A percentile compares a stretch with the other conserved stretches of the same genome.
Conservation (phyloP, 2,113 vertebrate genomes). For the Tupaia chinensis region DNA sequence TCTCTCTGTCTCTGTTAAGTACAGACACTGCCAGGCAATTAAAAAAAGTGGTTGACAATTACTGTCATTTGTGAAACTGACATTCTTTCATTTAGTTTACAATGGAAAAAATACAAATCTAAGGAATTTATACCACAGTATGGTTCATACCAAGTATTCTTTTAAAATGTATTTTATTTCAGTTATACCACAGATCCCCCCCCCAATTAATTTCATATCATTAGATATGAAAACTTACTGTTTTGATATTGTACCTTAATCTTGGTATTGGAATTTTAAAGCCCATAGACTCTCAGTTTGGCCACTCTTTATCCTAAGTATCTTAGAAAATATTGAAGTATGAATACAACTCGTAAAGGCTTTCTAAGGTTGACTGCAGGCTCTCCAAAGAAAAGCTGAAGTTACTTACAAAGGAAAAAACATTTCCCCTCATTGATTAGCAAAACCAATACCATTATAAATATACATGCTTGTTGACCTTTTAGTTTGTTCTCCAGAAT, state of each 20-base stretch:
- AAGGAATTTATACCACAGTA: conserved; percentile 5
- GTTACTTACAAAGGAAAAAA: conserved; percentile 59
- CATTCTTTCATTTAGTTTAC: background rate
- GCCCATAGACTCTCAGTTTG: conserved; percentile 10
- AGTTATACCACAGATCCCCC: background rate
- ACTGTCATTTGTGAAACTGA: background rate
- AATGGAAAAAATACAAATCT: background rate
- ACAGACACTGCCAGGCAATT: too few species aligned
- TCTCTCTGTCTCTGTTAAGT: too few species aligned
- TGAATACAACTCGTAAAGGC: background rate
- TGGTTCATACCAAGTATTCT: background rate
- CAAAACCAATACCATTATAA: conserved; percentile 65
- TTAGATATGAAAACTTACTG: conserved; percentile 15
- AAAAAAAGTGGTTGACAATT: background rate
- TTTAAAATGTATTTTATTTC: background rate
- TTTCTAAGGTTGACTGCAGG: conserved; percentile 26
- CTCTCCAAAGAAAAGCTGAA: conserved; percentile 53
- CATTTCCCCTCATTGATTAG: conserved; percentile 50
- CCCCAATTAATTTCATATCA: background rate
- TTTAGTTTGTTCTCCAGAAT: conserved; percentile 68
- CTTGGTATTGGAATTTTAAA: conserved; percentile 36
- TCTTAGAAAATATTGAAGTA: conserved; percentile 55
- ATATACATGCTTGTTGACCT: conserved; percentile 69
- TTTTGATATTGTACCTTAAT: conserved; percentile 33
- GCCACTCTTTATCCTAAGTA: background rate